Evolutionary conservation across 2,113 vertebrate genomes (phyloP).

Genomic region (Nettapus auritus): DNA sequence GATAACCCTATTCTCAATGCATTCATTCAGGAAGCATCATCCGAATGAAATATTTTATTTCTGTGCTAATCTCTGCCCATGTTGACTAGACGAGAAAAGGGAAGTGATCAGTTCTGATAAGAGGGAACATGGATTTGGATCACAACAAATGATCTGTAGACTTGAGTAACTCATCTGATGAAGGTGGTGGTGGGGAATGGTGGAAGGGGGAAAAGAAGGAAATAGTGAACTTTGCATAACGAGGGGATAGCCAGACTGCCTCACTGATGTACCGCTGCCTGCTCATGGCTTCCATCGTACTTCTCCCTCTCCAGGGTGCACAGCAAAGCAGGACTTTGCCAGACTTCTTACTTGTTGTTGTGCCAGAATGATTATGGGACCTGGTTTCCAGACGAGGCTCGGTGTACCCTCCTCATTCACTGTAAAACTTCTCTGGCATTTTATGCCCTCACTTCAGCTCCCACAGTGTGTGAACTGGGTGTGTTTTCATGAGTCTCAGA

Average conservation of each 20-base stretch:
- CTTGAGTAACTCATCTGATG: not conserved
- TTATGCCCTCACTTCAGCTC: conserved; percentile 13
- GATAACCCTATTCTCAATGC: not conserved
- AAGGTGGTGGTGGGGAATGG: not conserved
- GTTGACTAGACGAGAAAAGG: not conserved
- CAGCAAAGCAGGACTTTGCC: not conserved
- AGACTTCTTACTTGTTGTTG: not conserved
- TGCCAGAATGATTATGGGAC: not conserved
- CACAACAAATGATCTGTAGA: not conserved
- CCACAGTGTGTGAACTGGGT: conserved; percentile 12
- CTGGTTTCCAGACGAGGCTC: not conserved
- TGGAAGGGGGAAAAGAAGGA: not conserved
- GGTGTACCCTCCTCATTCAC: not conserved
- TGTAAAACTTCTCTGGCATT: conserved; percentile 7
- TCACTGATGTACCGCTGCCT: not conserved
- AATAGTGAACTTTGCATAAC: not conserved
- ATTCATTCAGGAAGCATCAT: not conserved
- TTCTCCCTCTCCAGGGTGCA: not conserved
- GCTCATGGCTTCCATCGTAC: not conserved
- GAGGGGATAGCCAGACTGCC: not conserved
- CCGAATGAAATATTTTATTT: not conserved
- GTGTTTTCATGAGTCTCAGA: conserved; percentile 47
- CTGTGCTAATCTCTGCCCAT: not conserved
- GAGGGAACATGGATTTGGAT: not conserved
- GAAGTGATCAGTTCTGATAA: not conserved